These are phyloP conservation scores for Callyntrura guangdongensis DNA, from an alignment of 2,888 invertebrate species.

Conservation along the genomic window DNA sequence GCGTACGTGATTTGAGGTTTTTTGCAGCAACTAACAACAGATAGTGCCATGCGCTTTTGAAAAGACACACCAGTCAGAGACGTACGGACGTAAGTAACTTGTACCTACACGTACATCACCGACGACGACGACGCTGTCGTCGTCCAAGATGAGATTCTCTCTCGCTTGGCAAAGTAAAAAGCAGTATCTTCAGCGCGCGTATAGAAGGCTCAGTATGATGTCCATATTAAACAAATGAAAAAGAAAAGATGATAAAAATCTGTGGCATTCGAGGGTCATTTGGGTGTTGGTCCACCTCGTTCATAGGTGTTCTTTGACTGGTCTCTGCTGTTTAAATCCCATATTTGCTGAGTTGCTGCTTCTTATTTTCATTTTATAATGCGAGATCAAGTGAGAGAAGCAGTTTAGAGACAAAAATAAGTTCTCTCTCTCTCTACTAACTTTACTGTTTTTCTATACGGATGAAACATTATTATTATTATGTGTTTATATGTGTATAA, in stretches of 20 bases:
- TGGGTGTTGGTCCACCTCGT: constrained; percentile 81
- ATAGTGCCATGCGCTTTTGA: too few relatives aligned
- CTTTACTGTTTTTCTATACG: not conserved
- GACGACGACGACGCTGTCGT: too few relatives aligned
- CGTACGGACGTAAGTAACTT: too few relatives aligned
- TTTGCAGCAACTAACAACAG: not conserved
- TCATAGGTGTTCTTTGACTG: not conserved
- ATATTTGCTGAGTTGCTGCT: too few relatives aligned
- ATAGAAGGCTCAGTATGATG: not conserved
- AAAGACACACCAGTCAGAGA: too few relatives aligned
- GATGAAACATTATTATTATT: not conserved
- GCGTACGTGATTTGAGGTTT: constrained; percentile 21
- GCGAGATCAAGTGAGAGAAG: too few relatives aligned
- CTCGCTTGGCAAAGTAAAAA: not conserved
- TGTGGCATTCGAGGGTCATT: constrained; percentile 83
- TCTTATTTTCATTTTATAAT: not conserved
- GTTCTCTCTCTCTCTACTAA: not conserved
- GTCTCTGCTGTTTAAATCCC: not conserved
- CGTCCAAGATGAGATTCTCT: not conserved
- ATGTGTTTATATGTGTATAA: too few relatives aligned
- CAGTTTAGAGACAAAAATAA: constrained; percentile 17
- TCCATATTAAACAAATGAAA: constrained; percentile 30
- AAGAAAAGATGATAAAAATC: constrained; percentile 64
- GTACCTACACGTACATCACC: too few relatives aligned
- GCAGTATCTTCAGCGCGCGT: not conserved